Conservation (phyloP, 2,888 invertebrate species). For the Homarus gammarus region DNA sequence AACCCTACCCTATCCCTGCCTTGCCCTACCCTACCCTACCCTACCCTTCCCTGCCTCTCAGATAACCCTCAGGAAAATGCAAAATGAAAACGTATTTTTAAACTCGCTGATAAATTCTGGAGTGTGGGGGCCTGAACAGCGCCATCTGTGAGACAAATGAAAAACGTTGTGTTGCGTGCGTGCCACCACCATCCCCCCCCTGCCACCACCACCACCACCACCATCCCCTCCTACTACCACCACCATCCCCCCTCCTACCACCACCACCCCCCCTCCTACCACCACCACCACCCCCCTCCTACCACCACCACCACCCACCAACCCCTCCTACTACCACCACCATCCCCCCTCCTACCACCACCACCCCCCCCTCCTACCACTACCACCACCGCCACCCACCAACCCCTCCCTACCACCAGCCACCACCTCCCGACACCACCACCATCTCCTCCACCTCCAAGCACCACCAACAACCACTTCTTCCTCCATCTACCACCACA, state of each 20-base stretch:
- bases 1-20: neutral
- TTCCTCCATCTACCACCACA: too few species aligned
- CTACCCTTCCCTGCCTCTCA: neutral
- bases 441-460: too few species aligned
- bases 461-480: too few species aligned
- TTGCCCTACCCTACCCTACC: neutral
- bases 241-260: neutral
- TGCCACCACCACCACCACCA: too few species aligned
- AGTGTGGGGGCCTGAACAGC: neutral
- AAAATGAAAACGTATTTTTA: neutral
- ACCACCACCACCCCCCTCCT: neutral
- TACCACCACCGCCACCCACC: neutral
- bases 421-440: constrained; percentile 1
- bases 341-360: neutral
- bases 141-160: neutral
- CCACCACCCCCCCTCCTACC: neutral
- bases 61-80: neutral
- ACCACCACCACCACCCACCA: neutral
- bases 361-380: neutral
- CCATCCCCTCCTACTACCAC: too few species aligned
- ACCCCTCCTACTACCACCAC: neutral
- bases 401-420: neutral
- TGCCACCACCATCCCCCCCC: neutral
- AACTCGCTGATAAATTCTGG: neutral
- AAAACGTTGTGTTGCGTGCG: neutral